Percentiles rank a stretch among this genome's conserved stretches.
Conservation (phyloP, 2,113 vertebrate genomes). For the Riparia riparia region DNA sequence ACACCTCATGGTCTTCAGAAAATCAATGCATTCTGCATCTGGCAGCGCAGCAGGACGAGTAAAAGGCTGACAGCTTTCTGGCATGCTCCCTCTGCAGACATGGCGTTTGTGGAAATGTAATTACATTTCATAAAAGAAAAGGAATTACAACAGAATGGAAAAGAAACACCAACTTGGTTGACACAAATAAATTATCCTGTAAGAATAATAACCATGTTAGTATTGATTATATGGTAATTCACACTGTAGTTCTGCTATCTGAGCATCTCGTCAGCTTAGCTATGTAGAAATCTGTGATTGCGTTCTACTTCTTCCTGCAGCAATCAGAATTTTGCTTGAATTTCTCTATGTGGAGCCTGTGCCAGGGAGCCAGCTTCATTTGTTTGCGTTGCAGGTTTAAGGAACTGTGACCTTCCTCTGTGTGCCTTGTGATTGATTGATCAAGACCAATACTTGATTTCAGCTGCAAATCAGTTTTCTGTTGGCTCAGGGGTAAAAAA, state of each 20-base stretch:
- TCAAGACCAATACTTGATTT: background rate
- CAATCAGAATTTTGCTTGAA: background rate
- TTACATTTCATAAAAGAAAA: conserved; percentile 67
- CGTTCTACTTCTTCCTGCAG: background rate
- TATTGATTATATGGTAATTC: background rate
- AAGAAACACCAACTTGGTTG: background rate
- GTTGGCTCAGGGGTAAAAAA: background rate
- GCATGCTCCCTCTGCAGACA: conserved; percentile 49
- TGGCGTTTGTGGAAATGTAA: conserved; percentile 76
- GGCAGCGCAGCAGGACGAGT: conserved; percentile 47
- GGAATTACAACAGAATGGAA: conserved; percentile 24
- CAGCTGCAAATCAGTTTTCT: background rate
- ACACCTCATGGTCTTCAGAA: conserved; percentile 63
- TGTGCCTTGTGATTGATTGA: background rate
- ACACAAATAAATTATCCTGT: background rate
- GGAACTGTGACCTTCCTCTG: background rate
- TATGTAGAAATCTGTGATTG: background rate
- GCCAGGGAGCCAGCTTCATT: background rate
- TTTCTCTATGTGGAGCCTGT: background rate
- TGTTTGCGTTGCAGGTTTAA: background rate
- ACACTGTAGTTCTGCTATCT: background rate
- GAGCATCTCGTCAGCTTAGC: fast-evolving
- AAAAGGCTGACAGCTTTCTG: conserved; percentile 67
- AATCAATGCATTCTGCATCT: conserved; percentile 57
- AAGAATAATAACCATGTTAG: background rate